Base-by-base conservation (phyloP, 2,113 vertebrate species). In the Hypanus sabinus region DNA sequence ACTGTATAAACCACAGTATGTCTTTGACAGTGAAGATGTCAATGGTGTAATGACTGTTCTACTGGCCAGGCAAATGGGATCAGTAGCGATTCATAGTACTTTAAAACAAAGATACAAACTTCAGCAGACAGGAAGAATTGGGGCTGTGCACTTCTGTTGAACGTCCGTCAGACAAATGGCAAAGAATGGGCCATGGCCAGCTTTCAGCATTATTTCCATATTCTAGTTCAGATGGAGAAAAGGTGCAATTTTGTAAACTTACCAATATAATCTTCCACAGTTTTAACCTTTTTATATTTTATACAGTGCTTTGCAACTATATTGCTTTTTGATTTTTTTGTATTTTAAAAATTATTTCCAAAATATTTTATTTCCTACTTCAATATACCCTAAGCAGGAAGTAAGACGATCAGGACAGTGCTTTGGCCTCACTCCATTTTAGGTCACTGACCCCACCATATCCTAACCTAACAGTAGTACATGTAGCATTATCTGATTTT, bases 291-390 rank as follows among this genome's bases (percentile, higher is more conserved):
- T 96, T 97, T 97, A 97, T 97, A 97, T 98, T 98, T 98, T 97
- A 97, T 98, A 98, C 97, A 98, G 97, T 98, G 97, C 97, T 98
- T 98, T 97, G 97, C 97, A 98, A 98, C 97, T 98, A 98, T 98
- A 98, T 98, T 98, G 97, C 97, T 98, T 98, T 97, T 97, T 97
- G 97, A 97, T 97, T 97, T 94, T 79, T 94, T 97, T 97, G 97
- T 97, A 97, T 97, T 97, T 97, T 97, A 97, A 97, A 97, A 97
- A 97, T 97, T 97, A 97, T 96, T 97, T 97, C 97, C 97, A 97
- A 97, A 97, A 97, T 97, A 97, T 96, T 93, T 93, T 97, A 96
- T 97, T 97, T 97, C 97, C 97, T 97, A 97, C 97, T 97, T 97
- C 97, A 96, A 97, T 97, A 97, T 97, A 96, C 97, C 97, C 97